Base-by-base conservation (phyloP, 2,797 vertebrate species). In the Anas georgica region DNA sequence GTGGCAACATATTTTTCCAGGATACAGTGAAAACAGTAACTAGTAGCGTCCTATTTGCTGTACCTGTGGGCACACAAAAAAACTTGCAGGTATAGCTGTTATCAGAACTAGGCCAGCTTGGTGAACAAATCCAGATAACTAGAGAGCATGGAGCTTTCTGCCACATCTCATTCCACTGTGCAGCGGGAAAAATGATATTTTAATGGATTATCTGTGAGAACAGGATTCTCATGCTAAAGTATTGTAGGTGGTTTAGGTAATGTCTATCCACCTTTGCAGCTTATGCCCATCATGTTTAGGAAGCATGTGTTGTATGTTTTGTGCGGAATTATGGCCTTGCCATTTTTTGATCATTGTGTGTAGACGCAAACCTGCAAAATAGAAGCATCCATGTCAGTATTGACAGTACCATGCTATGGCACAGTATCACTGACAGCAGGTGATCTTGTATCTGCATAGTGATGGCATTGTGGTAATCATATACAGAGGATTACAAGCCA, bases 1-100 rank as follows among this genome's bases (percentile, higher is more conserved):
- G 41, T 81, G 84, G 82, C 64, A 83, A 88, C 85, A 77, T 45
- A 48, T 92, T 93, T 93, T 95, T 95, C 68, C 88, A 94, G 82
- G 74, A 78, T 87, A 46, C 21, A 68, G 66, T 37, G 54, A 85
- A 76, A 86, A 80, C 25, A 26, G 58, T 75, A 94, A 75, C 50
- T 66, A 83, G 39, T 28, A 91, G 45, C 28, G 29, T 78, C 83
- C 81, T 90, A 63, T 73, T 84, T 86, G 62, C 45, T 83, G 37
- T 78, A 29, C 58, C 50, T 90, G 28, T 75, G 60, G 62, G 43
- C 58, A 66, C 43, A 80, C 31, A 67, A 17, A 83, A 77, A 87
- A 83, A 25, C 45, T 77, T 37, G 4, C 8, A 23, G 58, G 52
- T 89, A 66, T 78, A 59, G 75, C 50, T 90, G 28, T 10, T 72